Base-by-base conservation (phyloP, 2,113 vertebrate genomes). In the Anthoscopus minutus region DNA sequence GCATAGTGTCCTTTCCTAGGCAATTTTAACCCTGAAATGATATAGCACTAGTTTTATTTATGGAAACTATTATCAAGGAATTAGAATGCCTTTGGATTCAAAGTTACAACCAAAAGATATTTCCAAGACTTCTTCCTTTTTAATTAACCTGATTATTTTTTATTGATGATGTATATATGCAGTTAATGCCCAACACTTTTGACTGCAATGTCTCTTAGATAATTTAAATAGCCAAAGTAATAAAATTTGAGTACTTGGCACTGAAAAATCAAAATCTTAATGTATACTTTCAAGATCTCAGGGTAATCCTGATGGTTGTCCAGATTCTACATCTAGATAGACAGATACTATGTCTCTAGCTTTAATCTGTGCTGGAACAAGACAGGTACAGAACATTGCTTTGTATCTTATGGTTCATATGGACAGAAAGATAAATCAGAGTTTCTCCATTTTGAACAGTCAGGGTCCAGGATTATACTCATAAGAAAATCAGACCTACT, bases 1-100 rank as follows among this genome's bases (percentile, higher is more conserved):
- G 31, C 37, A 54, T 42, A 81, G 19, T 74, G 57, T 81, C 17
- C 10, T 93, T 70, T 89, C 47, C 50, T 73, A 82, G 64, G 66
- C 74, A 93, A 86, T 65, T 40, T 93, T 96, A 96, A 71, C 71
- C 27, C 62, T 93, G 62, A 90, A 95, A 92, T 94, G 25, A 73
- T 76, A 93, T 91, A 70, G 57, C 17, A 71, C n/a, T 86, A 47
- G 21, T 83, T 42, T 24, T 91, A 66, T 58, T 73, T 82, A 87
- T 72, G 78, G 50, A 90, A 83, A 37, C 19, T 94, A 69, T 64
- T 73, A 91, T 62, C 45, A 82, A 81, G 65, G 33, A 71, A 81
- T 89, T 70, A 86, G 27, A 73, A 17, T 0, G 1, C 16, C 21
- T 77, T 80, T 45, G 2, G 66, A 73, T 57, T 72, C 13, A 47